Percentiles rank a stretch among this genome's conserved stretches.
Evolutionary conservation across 1,140 invertebrate species (phyloP).

Genomic region (Pseudomyrmex gracilis): DNA sequence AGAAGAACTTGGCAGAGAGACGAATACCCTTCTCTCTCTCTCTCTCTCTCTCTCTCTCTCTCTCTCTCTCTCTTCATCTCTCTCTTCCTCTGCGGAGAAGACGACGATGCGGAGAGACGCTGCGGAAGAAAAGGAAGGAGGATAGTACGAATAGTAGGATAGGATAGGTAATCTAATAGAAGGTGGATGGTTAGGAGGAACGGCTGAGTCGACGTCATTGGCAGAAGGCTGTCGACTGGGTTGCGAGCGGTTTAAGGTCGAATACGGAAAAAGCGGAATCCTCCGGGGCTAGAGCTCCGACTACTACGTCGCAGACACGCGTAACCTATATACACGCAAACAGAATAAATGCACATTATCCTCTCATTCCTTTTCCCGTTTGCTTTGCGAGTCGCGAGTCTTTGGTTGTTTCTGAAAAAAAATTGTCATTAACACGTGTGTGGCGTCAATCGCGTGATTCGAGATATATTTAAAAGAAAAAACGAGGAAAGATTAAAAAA

Average conservation of each 20-base stretch:
- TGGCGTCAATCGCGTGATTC: conserved; percentile 33
- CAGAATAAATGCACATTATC: conserved; percentile 58
- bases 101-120: conserved; percentile 38
- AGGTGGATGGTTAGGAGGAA: conserved; percentile 62
- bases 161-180: conserved; percentile 84
- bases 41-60: no score
- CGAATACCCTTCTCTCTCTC: conserved; percentile 44
- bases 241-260: conserved; percentile 80
- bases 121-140: conserved; percentile 38
- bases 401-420: conserved; percentile 11
- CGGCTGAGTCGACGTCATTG: conserved; percentile 83
- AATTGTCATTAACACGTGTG: conserved; percentile 33
- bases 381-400: neutral
- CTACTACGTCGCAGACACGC: conserved; percentile 63
- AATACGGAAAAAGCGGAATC: conserved; percentile 80
- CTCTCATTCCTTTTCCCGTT: conserved; percentile 1
- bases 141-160: conserved; percentile 78
- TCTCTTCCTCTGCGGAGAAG: no score
- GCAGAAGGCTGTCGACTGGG: conserved; percentile 80
- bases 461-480: neutral
- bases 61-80: no score
- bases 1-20: conserved; percentile 71
- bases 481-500: neutral
- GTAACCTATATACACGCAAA: conserved; percentile 59
- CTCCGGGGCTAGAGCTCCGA: conserved; percentile 59